Conservation (phyloP, 2,113 vertebrate genomes). For the Chrysochloris asiatica region DNA sequence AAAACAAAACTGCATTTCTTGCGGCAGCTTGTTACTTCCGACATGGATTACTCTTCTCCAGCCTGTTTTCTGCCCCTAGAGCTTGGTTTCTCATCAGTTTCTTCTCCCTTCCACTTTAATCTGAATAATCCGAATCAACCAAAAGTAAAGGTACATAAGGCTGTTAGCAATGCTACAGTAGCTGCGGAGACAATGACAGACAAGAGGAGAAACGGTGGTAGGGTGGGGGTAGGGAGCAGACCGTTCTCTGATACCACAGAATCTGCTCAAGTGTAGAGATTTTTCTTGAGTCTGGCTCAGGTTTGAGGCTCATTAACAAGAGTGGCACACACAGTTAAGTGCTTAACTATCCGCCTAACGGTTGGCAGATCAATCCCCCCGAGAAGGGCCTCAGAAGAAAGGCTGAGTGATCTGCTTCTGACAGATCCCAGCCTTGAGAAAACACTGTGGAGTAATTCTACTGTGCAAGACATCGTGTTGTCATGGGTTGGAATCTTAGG, state of each 20-base stretch:
- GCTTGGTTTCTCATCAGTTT: background rate
- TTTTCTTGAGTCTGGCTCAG: background rate
- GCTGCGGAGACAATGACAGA: rapidly evolving
- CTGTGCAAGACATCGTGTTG: background rate
- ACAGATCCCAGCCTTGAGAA: too few species aligned
- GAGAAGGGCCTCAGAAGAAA: background rate
- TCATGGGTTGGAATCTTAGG: background rate
- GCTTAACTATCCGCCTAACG: background rate
- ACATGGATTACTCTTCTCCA: too few species aligned
- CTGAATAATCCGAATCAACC: background rate
- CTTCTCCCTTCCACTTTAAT: background rate
- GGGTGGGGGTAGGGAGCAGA: background rate
- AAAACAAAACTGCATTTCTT: background rate
- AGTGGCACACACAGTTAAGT: background rate
- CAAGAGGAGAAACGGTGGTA: background rate
- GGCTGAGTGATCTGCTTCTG: background rate
- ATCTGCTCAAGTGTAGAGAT: background rate
- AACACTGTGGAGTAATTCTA: background rate
- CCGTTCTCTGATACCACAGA: background rate
- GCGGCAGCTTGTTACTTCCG: background rate
- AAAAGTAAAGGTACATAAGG: too few species aligned
- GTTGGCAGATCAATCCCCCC: background rate
- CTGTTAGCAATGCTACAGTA: rapidly evolving
- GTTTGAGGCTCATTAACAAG: background rate
- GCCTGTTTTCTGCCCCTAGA: background rate